A percentile compares a stretch with the other conserved stretches of the same genome.
Evolutionary conservation across 2,113 vertebrate species (phyloP).

Genomic region (Amphilophus citrinellus): DNA sequence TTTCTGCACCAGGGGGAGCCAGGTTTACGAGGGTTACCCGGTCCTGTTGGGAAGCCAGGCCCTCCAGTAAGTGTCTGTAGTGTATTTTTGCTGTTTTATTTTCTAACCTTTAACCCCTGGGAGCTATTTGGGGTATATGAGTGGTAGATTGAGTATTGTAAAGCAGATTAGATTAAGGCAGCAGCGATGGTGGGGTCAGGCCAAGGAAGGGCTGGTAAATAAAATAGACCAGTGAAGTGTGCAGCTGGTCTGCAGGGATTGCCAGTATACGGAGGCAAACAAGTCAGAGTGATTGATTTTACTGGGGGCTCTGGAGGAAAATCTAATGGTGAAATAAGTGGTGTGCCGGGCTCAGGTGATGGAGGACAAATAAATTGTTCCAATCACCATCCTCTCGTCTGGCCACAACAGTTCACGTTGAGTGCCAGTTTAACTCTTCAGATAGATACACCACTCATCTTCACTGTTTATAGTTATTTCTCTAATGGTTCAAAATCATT

Average conservation of each 20-base stretch:
- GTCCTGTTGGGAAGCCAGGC: slow-evolving; percentile 83
- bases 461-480: neutral
- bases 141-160: slow-evolving; percentile 1
- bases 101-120: neutral
- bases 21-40: slow-evolving; percentile 81
- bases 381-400: neutral
- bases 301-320: slow-evolving; percentile 22
- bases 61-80: slow-evolving; percentile 77
- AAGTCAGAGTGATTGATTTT: slow-evolving; percentile 40
- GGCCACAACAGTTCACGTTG: neutral
- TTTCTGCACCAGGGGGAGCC: slow-evolving; percentile 80
- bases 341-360: neutral
- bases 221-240: slow-evolving; percentile 19
- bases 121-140: slow-evolving; percentile 5
- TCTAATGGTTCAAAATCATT: neutral
- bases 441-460: neutral
- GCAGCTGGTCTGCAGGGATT: slow-evolving; percentile 18
- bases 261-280: slow-evolving; percentile 14
- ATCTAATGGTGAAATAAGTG: slow-evolving; percentile 1
- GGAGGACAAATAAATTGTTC: slow-evolving; percentile 16
- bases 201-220: slow-evolving; percentile 24
- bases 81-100: slow-evolving; percentile 19
- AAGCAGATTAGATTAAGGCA: slow-evolving; percentile 29
- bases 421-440: neutral
- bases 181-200: slow-evolving; percentile 21